Evolutionary conservation across 1,140 invertebrate species (phyloP), one percentile per base, ranked within the genome.

Genomic region (Mycetomoellerius zeteki): DNA sequence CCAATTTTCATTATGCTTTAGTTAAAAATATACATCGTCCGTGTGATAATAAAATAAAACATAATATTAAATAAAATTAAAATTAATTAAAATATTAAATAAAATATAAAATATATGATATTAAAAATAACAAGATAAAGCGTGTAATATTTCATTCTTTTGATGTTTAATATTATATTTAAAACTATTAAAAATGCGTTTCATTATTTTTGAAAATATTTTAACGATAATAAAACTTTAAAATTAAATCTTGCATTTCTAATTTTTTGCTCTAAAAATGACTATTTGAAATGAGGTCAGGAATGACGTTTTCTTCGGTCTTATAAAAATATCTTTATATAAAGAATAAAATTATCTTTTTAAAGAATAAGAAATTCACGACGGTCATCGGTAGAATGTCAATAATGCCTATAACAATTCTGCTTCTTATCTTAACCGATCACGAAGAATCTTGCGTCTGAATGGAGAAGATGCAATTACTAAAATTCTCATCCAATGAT

Each of bases 391-490:
- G 54, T 27, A 21, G 58, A 47, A 47, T 64, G 43, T 60, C 16
- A 43, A 19, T 77, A 77, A 16, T 16, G 21, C 8, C 37, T 43
- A n/a, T 43, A 64, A 30, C 43, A 47, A 47, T 64, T 30, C 5
- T 12, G 24, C 6, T 62, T 60, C 16, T 47, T 47, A 30, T 47
- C 33, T 77, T 64, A 64, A 77, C 24, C 19, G 58, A 19, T 30
- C 7, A 14, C 30, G 62, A 37, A 24, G 50, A 2, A 43, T 54
- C 3, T 37, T 24, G 10, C 8, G 62, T 80, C 24, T 24, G 47
- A 69, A 80, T 4, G 24, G n/a, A 81, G 50, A 19, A 16, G n/a
- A 30, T 16, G 47, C 64, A 81, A 81, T 81, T 71, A 71, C 52
- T 81, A 58, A 81, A 78, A 81, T 71, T 27, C 65, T 58, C 50